phyloP scores from a whole-genome alignment of 2,888 invertebrate species.

The Cantharis nigra region DNA sequence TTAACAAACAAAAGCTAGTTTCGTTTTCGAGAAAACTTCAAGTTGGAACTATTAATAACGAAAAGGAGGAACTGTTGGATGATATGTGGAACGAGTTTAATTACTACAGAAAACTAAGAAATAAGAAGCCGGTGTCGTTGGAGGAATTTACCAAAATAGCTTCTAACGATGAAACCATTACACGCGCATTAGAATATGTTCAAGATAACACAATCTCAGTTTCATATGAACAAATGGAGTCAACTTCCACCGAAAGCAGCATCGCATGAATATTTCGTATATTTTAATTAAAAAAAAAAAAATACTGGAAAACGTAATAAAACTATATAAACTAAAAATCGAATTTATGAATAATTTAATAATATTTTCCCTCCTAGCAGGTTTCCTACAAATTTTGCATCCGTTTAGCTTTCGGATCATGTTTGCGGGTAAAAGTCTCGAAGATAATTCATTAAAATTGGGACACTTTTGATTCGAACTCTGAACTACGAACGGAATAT shows the following conservation, averaged over 20 bases:
- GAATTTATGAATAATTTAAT: neutral
- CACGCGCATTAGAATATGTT: neutral
- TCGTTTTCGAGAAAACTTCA: neutral
- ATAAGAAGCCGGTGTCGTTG: neutral
- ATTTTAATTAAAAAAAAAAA: too few relatives aligned
- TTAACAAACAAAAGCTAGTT: neutral
- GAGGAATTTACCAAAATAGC: neutral
- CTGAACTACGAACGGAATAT: slow-evolving; percentile 33
- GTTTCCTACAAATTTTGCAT: neutral
- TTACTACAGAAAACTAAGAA: neutral
- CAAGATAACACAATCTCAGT: neutral
- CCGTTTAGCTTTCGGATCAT: slow-evolving; percentile 39
- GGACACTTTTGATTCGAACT: slow-evolving; percentile 38
- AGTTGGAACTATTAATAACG: neutral
- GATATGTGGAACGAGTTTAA: neutral
- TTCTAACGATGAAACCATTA: neutral
- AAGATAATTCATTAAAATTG: slow-evolving; percentile 42
- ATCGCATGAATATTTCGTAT: neutral
- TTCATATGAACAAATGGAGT: neutral
- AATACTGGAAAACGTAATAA: neutral
- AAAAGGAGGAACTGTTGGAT: neutral
- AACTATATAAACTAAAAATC: neutral
- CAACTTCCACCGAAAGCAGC: neutral
- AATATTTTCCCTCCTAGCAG: neutral
- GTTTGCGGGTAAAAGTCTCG: slow-evolving; percentile 34